Conservation (phyloP, 2,888 invertebrate genomes). For the Orchesellides sinensis region DNA sequence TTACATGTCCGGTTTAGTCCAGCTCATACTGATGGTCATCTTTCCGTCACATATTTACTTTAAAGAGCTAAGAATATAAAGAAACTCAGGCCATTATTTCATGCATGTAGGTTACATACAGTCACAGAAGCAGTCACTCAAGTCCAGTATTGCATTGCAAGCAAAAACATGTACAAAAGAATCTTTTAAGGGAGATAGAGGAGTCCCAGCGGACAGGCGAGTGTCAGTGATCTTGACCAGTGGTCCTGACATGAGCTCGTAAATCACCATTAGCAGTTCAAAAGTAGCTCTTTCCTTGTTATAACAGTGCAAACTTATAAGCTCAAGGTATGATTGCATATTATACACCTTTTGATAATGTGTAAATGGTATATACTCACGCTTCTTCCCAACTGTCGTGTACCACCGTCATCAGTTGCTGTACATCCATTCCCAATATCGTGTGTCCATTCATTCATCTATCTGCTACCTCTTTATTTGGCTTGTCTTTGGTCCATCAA, state of each 20-base stretch:
- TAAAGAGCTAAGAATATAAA: background rate
- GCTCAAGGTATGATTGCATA: too few relatives aligned
- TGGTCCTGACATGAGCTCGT: constrained; percentile 73
- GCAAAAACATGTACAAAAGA: constrained; percentile 47
- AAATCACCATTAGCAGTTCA: constrained; percentile 74
- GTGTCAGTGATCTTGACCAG: constrained; percentile 74
- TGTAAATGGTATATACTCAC: too few relatives aligned
- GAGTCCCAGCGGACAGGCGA: constrained; percentile 65
- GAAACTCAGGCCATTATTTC: background rate
- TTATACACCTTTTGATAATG: too few relatives aligned
- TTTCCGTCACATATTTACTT: background rate
- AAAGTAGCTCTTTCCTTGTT: constrained; percentile 44
- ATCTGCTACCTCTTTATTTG: constrained; percentile 28
- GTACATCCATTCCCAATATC: background rate
- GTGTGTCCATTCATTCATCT: constrained; percentile 19
- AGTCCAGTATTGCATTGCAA: constrained; percentile 26
- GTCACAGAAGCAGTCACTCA: background rate
- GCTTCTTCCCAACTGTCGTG: constrained; percentile 5
- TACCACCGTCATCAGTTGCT: constrained; percentile 10
- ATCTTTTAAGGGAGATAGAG: constrained; percentile 57
- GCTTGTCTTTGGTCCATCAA: constrained; percentile 18
- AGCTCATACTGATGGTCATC: constrained; percentile 49
- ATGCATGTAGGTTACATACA: background rate
- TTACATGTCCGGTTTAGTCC: constrained; percentile 58
- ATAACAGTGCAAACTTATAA: too few relatives aligned